Base-by-base conservation (phyloP, 2,888 invertebrate species). In the Julus scanicus region DNA sequence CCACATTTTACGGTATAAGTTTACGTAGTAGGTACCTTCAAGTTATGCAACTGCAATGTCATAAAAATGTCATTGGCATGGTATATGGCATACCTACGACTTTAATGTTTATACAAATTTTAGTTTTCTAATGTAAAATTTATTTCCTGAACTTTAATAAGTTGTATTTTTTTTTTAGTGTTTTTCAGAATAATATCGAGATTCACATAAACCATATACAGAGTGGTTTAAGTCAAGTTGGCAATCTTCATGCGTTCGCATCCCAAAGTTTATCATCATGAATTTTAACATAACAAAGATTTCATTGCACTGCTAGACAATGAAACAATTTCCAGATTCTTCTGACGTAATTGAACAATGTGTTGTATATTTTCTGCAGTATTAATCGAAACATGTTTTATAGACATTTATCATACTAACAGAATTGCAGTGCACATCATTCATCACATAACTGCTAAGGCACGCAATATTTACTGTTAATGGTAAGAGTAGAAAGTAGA, bases 161-260 rank as follows among this genome's bases (percentile, higher is more conserved):
- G 6, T 71, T 71, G 29, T 71, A 2, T n/a, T n/a, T 71, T 29
- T 8, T 88, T 44, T 88, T n/a, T 91, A 92, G 92, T 86, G 91
- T 91, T 20, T 93, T 93, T 90, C 92, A 97, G 92, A 96, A 96
- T 92, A 95, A 95, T 92, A 96, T 99, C 8, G 98, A 98, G 92
- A 95, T 97, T 90, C 98, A 97, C 91, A 95, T 98, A 94, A 96
- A 96, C 91, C 95, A 96, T 91, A 96, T 97, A 91, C 96, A 97
- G 92, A 94, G 95, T 92, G 96, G 96, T 9, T 91, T 93, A 53
- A 92, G 92, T 88, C 92, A 92, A 90, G 91, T 92, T 91, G 92
- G 92, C 44, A 92, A 93, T 90, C 91, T 93, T 8, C 92, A 92
- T 89, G 92, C 92, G 48, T 93, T 92, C 89, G 90, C 91, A 20